Evolutionary conservation across 2,797 vertebrate genomes (phyloP).

Genomic region (Sebastes diploproa): DNA sequence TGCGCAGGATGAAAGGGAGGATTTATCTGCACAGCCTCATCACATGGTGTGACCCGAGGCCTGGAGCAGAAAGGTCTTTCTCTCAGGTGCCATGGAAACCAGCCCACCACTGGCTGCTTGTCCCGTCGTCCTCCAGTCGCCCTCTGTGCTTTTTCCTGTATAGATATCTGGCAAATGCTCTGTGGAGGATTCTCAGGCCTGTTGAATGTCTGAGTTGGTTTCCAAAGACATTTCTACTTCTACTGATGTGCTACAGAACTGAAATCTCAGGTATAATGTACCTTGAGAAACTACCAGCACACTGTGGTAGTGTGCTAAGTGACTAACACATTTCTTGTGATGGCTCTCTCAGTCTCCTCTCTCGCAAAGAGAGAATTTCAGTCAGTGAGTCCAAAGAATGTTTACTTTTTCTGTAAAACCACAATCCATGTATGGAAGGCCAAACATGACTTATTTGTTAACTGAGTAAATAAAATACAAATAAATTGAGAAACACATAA

Average conservation of each 20-base stretch:
- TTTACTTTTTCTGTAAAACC: background rate
- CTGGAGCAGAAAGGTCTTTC: slow-evolving; percentile 57
- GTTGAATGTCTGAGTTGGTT: slow-evolving; percentile 24
- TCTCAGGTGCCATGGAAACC: slow-evolving; percentile 72
- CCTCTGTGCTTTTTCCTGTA: slow-evolving; percentile 50
- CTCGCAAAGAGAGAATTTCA: background rate
- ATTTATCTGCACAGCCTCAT: slow-evolving; percentile 64
- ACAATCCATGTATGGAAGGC: background rate
- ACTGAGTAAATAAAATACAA: background rate
- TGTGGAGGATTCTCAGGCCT: slow-evolving; percentile 15
- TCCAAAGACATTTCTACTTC: slow-evolving; percentile 44
- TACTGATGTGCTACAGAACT: slow-evolving; percentile 9
- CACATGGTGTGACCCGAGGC: slow-evolving; percentile 72
- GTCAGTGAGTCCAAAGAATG: background rate
- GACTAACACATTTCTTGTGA: background rate
- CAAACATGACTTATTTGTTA: background rate
- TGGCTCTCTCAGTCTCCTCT: background rate
- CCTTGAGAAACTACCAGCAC: background rate
- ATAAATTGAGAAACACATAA: background rate
- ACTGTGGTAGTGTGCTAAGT: background rate
- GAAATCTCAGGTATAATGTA: background rate
- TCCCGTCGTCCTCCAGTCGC: slow-evolving; percentile 69
- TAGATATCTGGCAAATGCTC: background rate
- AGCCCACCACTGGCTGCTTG: slow-evolving; percentile 67
- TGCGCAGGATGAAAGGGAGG: slow-evolving; percentile 57